Conservation (phyloP, 2,888 invertebrate genomes). For the Philaethria dido region DNA sequence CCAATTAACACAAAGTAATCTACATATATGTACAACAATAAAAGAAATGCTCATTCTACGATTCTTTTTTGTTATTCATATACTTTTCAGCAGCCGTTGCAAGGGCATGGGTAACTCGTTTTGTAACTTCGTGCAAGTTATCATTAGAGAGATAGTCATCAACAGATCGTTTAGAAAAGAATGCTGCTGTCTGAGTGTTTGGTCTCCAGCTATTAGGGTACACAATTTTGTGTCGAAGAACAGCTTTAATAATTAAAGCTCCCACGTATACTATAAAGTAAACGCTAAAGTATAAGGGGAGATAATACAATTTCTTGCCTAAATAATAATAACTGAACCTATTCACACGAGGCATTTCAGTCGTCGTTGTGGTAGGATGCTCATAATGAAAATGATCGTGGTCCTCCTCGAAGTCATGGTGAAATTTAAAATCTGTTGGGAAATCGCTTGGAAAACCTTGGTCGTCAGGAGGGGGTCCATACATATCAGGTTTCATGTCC, state of each 20-base stretch:
- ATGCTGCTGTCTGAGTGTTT: conserved; percentile 65
- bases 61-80: conserved; percentile 48
- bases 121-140: conserved; percentile 76
- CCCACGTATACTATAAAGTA: conserved; percentile 88
- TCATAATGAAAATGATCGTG: conserved; percentile 68
- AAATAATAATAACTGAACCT: conserved; percentile 89
- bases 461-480: conserved; percentile 60
- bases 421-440: conserved; percentile 71
- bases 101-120: conserved; percentile 73
- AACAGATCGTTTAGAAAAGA: conserved; percentile 74
- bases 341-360: conserved; percentile 84
- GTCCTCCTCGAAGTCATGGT: conserved; percentile 71
- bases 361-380: conserved; percentile 69
- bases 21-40: conserved; percentile 28
- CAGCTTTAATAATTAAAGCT: conserved; percentile 88
- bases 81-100: conserved; percentile 73
- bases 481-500: conserved; percentile 55
- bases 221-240: conserved; percentile 88
- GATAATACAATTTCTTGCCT: conserved; percentile 89
- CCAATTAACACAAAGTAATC: conserved; percentile 29
- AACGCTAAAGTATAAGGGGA: conserved; percentile 90
- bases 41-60: background rate
- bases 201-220: conserved; percentile 83
- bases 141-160: conserved; percentile 77
- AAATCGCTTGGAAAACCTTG: conserved; percentile 77